Percentiles rank a stretch among this genome's conserved stretches.
phyloP scores from a whole-genome alignment of 1,140 invertebrate genomes.

The Pseudobourletiella spinata region DNA sequence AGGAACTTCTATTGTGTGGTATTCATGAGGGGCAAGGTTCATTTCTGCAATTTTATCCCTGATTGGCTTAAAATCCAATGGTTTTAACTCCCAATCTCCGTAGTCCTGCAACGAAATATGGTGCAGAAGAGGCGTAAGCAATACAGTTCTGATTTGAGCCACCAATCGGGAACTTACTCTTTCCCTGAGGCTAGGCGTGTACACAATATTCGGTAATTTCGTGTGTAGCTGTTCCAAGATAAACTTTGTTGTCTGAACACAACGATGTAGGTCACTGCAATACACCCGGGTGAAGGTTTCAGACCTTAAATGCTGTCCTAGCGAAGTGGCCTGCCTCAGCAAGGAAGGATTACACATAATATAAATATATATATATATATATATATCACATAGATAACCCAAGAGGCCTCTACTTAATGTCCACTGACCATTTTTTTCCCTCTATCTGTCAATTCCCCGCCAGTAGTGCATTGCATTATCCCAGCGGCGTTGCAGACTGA shows the following conservation, averaged over 20 bases:
- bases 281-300: constrained; percentile 3
- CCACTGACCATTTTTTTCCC: neutral
- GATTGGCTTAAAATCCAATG: neutral
- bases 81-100: neutral
- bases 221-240: neutral
- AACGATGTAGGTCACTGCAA: neutral
- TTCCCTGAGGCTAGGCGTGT: neutral
- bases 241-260: neutral
- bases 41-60: neutral
- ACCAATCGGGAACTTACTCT: too few species aligned
- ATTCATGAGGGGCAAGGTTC: neutral
- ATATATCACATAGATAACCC: too few species aligned
- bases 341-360: too few species aligned
- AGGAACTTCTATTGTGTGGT: neutral
- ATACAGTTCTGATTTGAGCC: too few species aligned
- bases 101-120: too few species aligned
- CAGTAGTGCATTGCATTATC: neutral
- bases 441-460: neutral
- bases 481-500: neutral
- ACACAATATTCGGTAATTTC: neutral
- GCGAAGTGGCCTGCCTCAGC: too few species aligned
- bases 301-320: too few species aligned
- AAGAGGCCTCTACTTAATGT: too few species aligned
- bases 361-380: too few species aligned
- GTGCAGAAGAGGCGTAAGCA: too few species aligned